These are phyloP conservation scores for Rousettus leschenaultii DNA, from an alignment of 2,113 vertebrate genomes.

Conservation along the genomic window DNA sequence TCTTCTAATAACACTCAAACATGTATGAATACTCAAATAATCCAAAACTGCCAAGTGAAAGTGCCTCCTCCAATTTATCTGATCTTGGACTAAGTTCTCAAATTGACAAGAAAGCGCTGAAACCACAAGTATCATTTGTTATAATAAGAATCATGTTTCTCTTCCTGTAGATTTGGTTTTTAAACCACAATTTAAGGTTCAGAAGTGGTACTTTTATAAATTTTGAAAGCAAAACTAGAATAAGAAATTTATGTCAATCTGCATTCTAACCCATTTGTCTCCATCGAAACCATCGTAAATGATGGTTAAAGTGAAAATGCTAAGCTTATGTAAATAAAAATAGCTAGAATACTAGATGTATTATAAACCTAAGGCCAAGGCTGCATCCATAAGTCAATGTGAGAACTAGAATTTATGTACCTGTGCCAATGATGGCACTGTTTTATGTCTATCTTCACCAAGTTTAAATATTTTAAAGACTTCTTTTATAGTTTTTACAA, in stretches of 20 bases:
- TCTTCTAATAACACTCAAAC: constrained; percentile 13
- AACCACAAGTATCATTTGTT: constrained; percentile 30
- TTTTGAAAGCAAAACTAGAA: constrained; percentile 51
- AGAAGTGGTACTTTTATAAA: constrained; percentile 42
- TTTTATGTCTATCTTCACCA: neutral
- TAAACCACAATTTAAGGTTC: constrained; percentile 51
- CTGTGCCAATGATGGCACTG: neutral
- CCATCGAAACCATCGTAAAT: neutral
- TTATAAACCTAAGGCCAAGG: neutral
- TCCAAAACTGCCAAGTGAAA: neutral
- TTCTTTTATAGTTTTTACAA: neutral
- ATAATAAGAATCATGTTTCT: constrained; percentile 25
- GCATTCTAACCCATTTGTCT: neutral
- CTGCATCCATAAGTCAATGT: neutral
- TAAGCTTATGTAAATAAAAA: neutral
- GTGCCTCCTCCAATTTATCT: neutral
- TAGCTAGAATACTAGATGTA: neutral
- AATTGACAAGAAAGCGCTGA: constrained; percentile 20
- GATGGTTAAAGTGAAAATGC: constrained; percentile 23
- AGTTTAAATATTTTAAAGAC: neutral
- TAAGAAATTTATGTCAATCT: constrained; percentile 9
- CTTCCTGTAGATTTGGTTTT: neutral
- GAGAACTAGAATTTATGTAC: neutral
- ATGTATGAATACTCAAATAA: neutral
- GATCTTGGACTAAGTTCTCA: constrained; percentile 25